Percentiles rank a stretch among this genome's conserved stretches.
Evolutionary conservation across 2,888 invertebrate genomes (phyloP).

Genomic region (Itoplectis maculator): DNA sequence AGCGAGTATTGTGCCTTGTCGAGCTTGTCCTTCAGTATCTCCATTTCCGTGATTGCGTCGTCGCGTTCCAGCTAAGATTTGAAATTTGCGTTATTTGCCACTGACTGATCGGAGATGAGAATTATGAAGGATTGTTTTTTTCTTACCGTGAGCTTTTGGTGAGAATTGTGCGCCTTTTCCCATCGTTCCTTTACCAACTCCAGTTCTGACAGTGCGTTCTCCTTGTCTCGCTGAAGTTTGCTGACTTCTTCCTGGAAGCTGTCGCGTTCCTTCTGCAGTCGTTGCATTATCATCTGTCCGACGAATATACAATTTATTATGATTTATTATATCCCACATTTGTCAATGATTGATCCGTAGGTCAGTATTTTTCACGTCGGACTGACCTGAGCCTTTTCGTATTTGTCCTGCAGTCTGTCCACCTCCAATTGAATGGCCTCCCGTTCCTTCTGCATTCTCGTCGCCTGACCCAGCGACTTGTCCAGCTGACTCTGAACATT

Average conservation of each 20-base stretch:
- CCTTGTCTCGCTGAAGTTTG: constrained; percentile 93
- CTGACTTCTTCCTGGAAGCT: constrained; percentile 92
- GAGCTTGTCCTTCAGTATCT: constrained; percentile 94
- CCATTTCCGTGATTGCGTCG: constrained; percentile 93
- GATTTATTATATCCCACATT: too few relatives aligned
- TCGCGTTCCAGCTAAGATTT: constrained; percentile 95
- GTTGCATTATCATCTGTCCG: constrained; percentile 88
- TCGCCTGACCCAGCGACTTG: constrained; percentile 94
- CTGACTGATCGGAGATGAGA: not conserved
- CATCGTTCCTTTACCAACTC: constrained; percentile 95
- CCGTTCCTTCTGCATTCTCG: constrained; percentile 95
- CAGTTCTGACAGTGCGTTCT: constrained; percentile 93
- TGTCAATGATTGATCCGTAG: not conserved
- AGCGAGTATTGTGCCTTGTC: constrained; percentile 94
- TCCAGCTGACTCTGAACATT: constrained; percentile 96
- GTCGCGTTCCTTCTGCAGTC: constrained; percentile 96
- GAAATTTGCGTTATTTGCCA: constrained; percentile 8
- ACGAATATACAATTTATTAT: not conserved
- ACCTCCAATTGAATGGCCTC: constrained; percentile 94
- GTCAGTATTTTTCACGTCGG: not conserved
- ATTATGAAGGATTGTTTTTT: not conserved
- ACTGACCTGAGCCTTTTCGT: constrained; percentile 94
- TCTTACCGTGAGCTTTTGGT: constrained; percentile 92
- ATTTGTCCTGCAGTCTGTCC: constrained; percentile 94
- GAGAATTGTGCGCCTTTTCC: constrained; percentile 94